Conservation (phyloP, 2,113 vertebrate species). For the Apistogramma diplotaenia region DNA sequence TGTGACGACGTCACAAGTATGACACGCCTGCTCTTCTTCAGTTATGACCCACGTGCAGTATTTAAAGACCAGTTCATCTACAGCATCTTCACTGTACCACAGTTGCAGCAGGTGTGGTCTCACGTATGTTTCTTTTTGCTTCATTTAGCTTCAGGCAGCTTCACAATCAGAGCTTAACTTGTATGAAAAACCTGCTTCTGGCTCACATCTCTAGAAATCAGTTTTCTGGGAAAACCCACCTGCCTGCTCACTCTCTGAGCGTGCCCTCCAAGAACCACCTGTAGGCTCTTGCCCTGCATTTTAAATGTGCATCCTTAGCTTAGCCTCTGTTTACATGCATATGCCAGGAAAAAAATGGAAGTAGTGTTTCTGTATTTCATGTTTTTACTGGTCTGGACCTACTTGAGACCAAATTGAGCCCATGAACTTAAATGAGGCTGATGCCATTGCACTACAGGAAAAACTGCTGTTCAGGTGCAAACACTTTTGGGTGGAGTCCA, state of each 20-base stretch:
- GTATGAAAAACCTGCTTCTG: neutral
- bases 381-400: neutral
- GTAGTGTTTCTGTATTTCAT: neutral
- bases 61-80: too few relatives aligned
- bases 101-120: too few relatives aligned
- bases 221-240: neutral
- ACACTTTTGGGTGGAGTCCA: neutral
- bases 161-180: neutral
- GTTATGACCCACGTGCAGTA: neutral
- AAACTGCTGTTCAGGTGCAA: neutral
- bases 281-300: too few relatives aligned
- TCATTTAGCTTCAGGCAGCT: too few relatives aligned
- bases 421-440: neutral
- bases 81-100: too few relatives aligned
- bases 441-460: neutral
- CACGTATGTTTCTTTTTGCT: too few relatives aligned
- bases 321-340: neutral
- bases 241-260: neutral
- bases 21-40: neutral
- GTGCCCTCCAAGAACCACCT: neutral
- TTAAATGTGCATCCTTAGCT: too few relatives aligned
- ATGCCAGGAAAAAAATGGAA: neutral
- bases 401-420: neutral
- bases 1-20: neutral
- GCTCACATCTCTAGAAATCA: too few relatives aligned